phyloP scores from a whole-genome alignment of 2,888 invertebrate genomes.

The Philereme transversata region DNA sequence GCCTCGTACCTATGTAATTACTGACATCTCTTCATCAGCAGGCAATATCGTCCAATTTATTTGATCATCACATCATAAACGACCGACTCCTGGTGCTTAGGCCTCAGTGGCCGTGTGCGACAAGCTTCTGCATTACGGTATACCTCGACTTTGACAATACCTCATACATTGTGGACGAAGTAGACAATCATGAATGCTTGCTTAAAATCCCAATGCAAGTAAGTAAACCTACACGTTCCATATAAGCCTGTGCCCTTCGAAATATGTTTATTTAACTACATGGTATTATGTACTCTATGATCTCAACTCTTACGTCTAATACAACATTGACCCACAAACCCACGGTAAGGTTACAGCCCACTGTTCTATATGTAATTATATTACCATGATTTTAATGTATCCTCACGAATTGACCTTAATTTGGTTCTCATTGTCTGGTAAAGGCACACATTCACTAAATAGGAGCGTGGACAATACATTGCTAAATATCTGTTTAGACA shows the following conservation, averaged over 20 bases:
- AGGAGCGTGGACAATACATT: conserved; percentile 4
- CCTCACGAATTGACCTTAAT: conserved; percentile 28
- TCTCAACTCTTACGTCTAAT: conserved; percentile 9
- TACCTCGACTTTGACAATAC: too few relatives aligned
- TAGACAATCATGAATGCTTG: too few relatives aligned
- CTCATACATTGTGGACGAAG: too few relatives aligned
- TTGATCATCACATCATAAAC: too few relatives aligned
- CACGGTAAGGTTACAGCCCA: conserved; percentile 18
- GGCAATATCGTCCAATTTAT: too few relatives aligned
- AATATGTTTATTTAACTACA: conserved; percentile 7
- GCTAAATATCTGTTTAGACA: not conserved
- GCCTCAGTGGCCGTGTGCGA: too few relatives aligned
- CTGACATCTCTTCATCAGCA: too few relatives aligned
- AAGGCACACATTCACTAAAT: conserved; percentile 8
- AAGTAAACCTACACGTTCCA: conserved; percentile 7
- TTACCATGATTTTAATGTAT: conserved; percentile 8
- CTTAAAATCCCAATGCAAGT: not conserved
- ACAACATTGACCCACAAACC: conserved; percentile 32
- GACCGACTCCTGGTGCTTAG: too few relatives aligned
- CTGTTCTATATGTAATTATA: conserved; percentile 26
- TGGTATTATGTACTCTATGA: conserved; percentile 12
- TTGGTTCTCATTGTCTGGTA: conserved; percentile 20
- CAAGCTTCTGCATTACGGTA: too few relatives aligned
- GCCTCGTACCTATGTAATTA: too few relatives aligned
- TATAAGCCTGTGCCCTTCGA: conserved; percentile 11